Percentiles rank a stretch among this genome's conserved stretches.
phyloP scores from a whole-genome alignment of 2,113 vertebrate genomes.

The human (Homo sapiens) region DNA sequence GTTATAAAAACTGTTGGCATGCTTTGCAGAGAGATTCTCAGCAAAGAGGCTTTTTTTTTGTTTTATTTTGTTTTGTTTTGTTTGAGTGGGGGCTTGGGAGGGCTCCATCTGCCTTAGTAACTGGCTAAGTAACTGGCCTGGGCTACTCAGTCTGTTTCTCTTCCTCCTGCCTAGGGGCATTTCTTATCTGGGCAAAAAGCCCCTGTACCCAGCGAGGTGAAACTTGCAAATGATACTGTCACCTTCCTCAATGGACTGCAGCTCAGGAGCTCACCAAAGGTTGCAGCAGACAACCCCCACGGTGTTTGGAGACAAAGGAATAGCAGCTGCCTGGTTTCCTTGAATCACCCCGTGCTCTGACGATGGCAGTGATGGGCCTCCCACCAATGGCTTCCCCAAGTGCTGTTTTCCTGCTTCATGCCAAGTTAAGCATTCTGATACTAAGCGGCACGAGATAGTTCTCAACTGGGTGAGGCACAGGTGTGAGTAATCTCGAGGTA shows the following conservation, averaged over 20 bases:
- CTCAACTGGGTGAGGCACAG: not conserved
- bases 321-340: not conserved
- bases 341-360: rapidly evolving
- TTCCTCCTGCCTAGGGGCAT: slow-evolving; percentile 47
- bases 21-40: not conserved
- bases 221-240: not conserved
- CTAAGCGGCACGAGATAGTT: not conserved
- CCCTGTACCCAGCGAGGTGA: slow-evolving; percentile 43
- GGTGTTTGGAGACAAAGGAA: not conserved
- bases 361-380: not conserved
- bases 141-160: slow-evolving; percentile 12
- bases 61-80: slow-evolving; percentile 31
- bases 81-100: slow-evolving; percentile 2
- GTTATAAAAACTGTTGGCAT: not conserved
- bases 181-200: slow-evolving; percentile 62
- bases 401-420: not conserved
- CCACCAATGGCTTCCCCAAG: not conserved
- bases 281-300: not conserved
- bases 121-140: not conserved
- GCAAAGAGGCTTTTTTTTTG: not conserved
- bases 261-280: not conserved
- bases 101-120: not conserved
- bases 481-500: not conserved
- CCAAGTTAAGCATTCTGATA: not conserved
- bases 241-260: not conserved